Evolutionary conservation across 92 coral and sea anemone genomes (phyloP).

Genomic region (Meandrina meandrites): DNA sequence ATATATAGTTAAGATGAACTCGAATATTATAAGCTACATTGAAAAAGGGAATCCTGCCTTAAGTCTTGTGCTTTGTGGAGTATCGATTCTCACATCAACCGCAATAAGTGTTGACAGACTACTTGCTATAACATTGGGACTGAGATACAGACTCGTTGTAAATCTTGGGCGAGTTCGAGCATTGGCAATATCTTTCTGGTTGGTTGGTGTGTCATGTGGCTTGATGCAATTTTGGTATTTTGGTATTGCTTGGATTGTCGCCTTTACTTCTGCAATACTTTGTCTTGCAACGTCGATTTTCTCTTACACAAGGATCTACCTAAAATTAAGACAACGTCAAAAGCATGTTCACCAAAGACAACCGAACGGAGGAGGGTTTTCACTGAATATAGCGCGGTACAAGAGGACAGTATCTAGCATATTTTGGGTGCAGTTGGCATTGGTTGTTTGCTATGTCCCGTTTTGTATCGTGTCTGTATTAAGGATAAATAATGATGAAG

Average conservation of each 20-base stretch:
- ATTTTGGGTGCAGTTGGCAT: conserved; percentile 1
- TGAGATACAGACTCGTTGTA: background rate
- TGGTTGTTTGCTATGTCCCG: background rate
- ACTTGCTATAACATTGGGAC: background rate
- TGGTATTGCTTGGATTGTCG: background rate
- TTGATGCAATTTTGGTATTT: background rate
- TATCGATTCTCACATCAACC: background rate
- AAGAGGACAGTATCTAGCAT: background rate
- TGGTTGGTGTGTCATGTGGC: background rate
- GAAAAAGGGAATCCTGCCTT: background rate
- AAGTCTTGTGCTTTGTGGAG: background rate
- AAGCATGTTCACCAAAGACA: background rate
- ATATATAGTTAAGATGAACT: background rate
- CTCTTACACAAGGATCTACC: background rate
- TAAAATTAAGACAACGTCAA: background rate
- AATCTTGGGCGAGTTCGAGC: background rate
- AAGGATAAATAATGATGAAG: background rate
- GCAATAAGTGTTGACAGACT: background rate
- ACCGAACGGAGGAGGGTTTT: background rate
- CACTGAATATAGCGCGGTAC: background rate
- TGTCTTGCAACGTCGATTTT: background rate
- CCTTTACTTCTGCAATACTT: background rate
- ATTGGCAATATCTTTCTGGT: background rate
- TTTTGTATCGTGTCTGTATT: background rate
- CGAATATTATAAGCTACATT: background rate